Conservation (phyloP, 2,797 vertebrate species). For the Cephalopachus bancanus region DNA sequence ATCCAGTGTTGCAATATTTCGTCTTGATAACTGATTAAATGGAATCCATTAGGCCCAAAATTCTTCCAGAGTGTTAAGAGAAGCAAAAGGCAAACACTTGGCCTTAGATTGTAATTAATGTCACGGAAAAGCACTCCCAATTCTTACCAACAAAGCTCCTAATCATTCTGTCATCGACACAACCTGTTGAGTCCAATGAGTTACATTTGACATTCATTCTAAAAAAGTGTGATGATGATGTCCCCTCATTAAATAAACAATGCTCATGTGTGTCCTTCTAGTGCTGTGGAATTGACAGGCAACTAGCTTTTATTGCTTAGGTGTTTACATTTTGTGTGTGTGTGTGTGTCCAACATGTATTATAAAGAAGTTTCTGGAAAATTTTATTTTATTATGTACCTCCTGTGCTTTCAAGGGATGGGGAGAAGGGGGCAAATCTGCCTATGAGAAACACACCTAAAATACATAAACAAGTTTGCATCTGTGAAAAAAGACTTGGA, state of each 20-base stretch:
- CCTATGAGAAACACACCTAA: slow-evolving; percentile 47
- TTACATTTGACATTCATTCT: not conserved
- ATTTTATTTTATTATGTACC: slow-evolving; percentile 10
- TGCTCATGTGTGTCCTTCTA: not conserved
- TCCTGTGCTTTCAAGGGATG: not conserved
- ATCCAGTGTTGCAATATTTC: not conserved
- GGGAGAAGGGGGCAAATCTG: not conserved
- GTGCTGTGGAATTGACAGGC: not conserved
- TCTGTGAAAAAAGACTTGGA: not conserved
- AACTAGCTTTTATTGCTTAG: slow-evolving; percentile 30
- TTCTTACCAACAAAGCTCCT: slow-evolving; percentile 46
- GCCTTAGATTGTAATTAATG: slow-evolving; percentile 52
- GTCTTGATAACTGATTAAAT: slow-evolving; percentile 53
- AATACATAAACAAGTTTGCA: slow-evolving; percentile 32
- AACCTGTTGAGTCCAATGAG: not conserved
- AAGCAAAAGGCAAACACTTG: slow-evolving; percentile 43
- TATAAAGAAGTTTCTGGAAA: slow-evolving; percentile 40
- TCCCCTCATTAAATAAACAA: not conserved
- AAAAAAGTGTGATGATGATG: not conserved
- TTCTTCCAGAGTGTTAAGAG: slow-evolving; percentile 60
- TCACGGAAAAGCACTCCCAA: slow-evolving; percentile 26
- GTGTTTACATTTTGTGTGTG: slow-evolving; percentile 29
- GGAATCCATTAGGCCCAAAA: slow-evolving; percentile 50
- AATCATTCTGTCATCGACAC: slow-evolving; percentile 38
- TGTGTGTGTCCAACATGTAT: not conserved